Evolutionary conservation across 2,797 vertebrate genomes (phyloP), one percentile per base, ranked within the genome.

Genomic region (Tachyglossus aculeatus): DNA sequence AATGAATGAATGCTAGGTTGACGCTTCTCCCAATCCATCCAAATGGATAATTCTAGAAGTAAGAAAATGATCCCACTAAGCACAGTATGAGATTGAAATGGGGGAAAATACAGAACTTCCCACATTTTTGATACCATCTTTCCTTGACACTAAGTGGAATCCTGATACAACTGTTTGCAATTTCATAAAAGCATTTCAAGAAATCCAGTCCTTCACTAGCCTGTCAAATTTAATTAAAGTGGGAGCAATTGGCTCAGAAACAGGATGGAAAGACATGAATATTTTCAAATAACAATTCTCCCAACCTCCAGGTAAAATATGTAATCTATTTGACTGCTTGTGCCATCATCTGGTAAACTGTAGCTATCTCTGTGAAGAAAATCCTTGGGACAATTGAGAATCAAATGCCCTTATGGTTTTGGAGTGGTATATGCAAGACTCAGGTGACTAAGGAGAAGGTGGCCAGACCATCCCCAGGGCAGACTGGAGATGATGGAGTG

Each of bases 121-220:
- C 34, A 3, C 0, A 24, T 6, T 6, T 10, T 0, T 43, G 34
- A 44, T 2, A 1, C 3, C 43, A 19, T 18, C 7, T 14, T 9
- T 19, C 2, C 18, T 24, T 13, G 9, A 36, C 1, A 3, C n/a
- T 5, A 3, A 3, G 9, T 3, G 43, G 2, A 3, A 15, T 16
- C 14, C 29, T 7, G 15, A 11, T 29, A 21, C 14, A 33, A 33
- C 24, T 58, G 18, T 14, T 19, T 9, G 9, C 36, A 21, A 56
- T 9, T 18, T 7, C 44, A 44, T 0, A 7, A 21, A 31, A 21
- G 10, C 21, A 31, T 27, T 58, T 52, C 51, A 53, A 12, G 13
- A 50, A 16, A 32, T 13, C 9, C 14, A 40, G 29, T 10, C 47
- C 55, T 33, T 60, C 43, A 47, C 9, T 19, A 39, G 38, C 21